Evolutionary conservation across 30 jellyfish, hydroid and myxozoan species (phyloP).

Genomic region (Turritopsis rubra): DNA sequence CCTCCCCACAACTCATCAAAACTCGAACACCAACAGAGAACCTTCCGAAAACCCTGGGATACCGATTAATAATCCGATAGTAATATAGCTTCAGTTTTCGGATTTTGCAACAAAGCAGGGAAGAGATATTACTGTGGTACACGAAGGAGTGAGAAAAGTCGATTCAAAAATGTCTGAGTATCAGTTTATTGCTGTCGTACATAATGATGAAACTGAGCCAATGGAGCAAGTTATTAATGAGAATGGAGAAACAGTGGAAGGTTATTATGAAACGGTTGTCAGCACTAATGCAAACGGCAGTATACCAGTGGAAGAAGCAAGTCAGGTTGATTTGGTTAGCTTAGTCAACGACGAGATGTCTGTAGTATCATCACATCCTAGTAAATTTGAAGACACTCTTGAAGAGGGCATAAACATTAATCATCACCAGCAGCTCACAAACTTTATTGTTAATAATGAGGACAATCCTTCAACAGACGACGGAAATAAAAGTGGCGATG

Average conservation of each 20-base stretch:
- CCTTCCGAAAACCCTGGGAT: too few species aligned
- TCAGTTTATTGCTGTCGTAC: slow-evolving; percentile 27
- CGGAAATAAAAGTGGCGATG: neutral
- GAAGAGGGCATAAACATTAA: slow-evolving; percentile 4
- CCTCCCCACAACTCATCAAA: too few species aligned
- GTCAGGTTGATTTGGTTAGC: neutral
- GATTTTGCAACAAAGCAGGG: neutral
- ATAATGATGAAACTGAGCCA: slow-evolving; percentile 19
- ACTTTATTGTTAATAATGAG: neutral
- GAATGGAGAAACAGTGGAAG: slow-evolving; percentile 19
- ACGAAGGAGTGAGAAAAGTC: neutral
- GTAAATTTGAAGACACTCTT: neutral
- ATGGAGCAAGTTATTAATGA: slow-evolving; percentile 28
- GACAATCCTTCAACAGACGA: neutral
- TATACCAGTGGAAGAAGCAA: neutral
- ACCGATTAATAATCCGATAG: neutral
- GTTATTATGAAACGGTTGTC: slow-evolving; percentile 13
- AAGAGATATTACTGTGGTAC: neutral
- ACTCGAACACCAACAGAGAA: too few species aligned
- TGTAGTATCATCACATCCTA: neutral
- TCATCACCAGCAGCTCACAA: neutral
- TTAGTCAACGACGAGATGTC: neutral
- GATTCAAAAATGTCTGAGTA: slow-evolving; percentile 20
- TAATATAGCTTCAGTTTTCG: neutral
- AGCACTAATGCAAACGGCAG: neutral